A percentile compares a stretch with the other conserved stretches of the same genome.
These are phyloP conservation scores for Cyanistes caeruleus DNA, from an alignment of 2,113 vertebrate species.

Conservation along the genomic window DNA sequence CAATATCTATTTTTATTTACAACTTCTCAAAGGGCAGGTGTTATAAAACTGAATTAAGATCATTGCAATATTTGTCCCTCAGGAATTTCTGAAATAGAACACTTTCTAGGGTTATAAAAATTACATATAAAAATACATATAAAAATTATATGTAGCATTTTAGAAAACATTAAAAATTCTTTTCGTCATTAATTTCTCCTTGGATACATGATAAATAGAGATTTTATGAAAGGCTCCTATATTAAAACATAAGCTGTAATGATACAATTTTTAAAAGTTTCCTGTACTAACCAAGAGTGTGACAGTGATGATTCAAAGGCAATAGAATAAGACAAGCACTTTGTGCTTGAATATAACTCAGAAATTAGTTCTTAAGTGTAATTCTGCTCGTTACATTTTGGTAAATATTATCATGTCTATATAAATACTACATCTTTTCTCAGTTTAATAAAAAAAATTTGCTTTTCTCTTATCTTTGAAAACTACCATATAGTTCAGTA, in stretches of 20 bases:
- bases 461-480: not conserved
- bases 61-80: not conserved
- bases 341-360: not conserved
- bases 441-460: not conserved
- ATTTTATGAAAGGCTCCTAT: not conserved
- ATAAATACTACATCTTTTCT: not conserved
- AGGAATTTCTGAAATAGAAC: slow-evolving; percentile 54
- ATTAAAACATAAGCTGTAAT: slow-evolving; percentile 24
- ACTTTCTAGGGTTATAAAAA: slow-evolving; percentile 47
- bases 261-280: not conserved
- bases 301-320: not conserved
- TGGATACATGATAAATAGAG: not conserved
- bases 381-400: not conserved
- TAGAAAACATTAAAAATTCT: slow-evolving; percentile 39
- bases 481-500: not conserved
- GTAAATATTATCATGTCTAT: not conserved
- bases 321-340: not conserved
- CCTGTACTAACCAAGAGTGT: not conserved
- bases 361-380: not conserved
- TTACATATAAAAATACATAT: too few relatives aligned
- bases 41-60: slow-evolving; percentile 10
- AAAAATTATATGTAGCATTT: slow-evolving; percentile 37
- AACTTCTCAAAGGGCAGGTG: slow-evolving; percentile 22
- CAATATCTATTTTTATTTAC: slow-evolving; percentile 52
- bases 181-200: not conserved